These are phyloP conservation scores for Xenentodon cancila DNA, from an alignment of 2,797 vertebrate genomes.

Conservation along the genomic window DNA sequence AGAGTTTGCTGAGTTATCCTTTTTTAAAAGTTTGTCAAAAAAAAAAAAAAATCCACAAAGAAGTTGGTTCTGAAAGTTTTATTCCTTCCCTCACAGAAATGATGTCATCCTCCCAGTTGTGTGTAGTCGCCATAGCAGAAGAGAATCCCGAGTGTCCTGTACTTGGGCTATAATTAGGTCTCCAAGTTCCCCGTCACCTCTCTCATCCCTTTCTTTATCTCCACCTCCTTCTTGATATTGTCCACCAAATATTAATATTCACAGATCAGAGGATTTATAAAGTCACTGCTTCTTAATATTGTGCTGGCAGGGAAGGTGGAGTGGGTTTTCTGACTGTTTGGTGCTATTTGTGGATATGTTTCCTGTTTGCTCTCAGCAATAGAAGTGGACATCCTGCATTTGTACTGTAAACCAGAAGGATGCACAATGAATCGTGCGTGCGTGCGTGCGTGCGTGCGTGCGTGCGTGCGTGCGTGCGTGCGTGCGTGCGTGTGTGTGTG, in stretches of 20 bases:
- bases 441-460: neutral
- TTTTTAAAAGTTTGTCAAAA: too few species aligned
- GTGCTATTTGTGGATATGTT: slow-evolving; percentile 55
- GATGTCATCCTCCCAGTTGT: slow-evolving; percentile 47
- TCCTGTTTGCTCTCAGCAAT: slow-evolving; percentile 51
- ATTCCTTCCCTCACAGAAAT: slow-evolving; percentile 26
- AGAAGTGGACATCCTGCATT: slow-evolving; percentile 53
- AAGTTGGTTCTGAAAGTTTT: slow-evolving; percentile 2
- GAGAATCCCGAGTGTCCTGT: slow-evolving; percentile 51
- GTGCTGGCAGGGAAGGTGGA: neutral
- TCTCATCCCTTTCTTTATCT: slow-evolving; percentile 7
- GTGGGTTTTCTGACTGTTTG: neutral
- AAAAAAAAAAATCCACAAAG: neutral
- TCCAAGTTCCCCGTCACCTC: slow-evolving; percentile 13
- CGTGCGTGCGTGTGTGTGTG: neutral
- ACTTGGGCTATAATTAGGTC: slow-evolving; percentile 66
- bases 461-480: neutral
- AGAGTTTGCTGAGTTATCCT: too few species aligned
- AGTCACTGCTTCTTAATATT: slow-evolving; percentile 16
- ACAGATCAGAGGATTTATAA: slow-evolving; percentile 47
- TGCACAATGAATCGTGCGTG: neutral
- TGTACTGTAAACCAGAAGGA: slow-evolving; percentile 18
- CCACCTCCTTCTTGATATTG: slow-evolving; percentile 2
- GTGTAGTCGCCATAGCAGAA: slow-evolving; percentile 59
- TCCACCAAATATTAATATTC: slow-evolving; percentile 22